Conservation (phyloP, 2,113 vertebrate species). For the Pseudonaja textilis region DNA sequence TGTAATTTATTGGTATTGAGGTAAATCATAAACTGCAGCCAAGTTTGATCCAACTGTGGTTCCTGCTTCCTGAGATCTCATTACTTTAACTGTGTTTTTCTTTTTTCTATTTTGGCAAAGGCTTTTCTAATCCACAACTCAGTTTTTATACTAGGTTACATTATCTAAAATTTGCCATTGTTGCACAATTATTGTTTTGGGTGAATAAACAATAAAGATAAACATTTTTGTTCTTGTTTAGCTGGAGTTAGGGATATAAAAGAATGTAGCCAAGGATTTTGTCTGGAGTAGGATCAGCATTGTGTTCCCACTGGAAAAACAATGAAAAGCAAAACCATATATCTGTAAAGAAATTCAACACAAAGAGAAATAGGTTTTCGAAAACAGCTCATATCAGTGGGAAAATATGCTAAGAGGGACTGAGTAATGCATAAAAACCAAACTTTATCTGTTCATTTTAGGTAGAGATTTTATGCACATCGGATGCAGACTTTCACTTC, state of each 20-base stretch:
- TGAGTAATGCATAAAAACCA: not conserved
- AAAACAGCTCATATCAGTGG: not conserved
- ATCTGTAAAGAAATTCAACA: not conserved
- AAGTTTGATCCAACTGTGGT: not conserved
- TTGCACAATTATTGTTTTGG: not conserved
- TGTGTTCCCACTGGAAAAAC: not conserved
- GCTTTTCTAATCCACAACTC: not conserved
- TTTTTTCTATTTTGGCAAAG: not conserved
- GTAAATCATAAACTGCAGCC: not conserved
- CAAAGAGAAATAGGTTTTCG: not conserved
- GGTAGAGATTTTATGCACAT: not conserved
- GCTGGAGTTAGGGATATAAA: not conserved
- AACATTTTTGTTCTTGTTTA: not conserved
- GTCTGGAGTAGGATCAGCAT: not conserved
- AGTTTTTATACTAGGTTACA: not conserved
- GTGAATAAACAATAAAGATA: not conserved
- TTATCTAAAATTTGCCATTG: not conserved
- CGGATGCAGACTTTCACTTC: not conserved
- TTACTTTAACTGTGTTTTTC: not conserved
- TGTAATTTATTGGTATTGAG: not conserved
- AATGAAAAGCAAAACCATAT: not conserved
- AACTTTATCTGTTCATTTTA: not conserved
- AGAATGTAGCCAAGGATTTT: not conserved
- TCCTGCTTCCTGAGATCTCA: not conserved
- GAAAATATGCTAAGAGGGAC: not conserved